Conservation (phyloP, 2,113 vertebrate genomes). For the Zingel zingel region DNA sequence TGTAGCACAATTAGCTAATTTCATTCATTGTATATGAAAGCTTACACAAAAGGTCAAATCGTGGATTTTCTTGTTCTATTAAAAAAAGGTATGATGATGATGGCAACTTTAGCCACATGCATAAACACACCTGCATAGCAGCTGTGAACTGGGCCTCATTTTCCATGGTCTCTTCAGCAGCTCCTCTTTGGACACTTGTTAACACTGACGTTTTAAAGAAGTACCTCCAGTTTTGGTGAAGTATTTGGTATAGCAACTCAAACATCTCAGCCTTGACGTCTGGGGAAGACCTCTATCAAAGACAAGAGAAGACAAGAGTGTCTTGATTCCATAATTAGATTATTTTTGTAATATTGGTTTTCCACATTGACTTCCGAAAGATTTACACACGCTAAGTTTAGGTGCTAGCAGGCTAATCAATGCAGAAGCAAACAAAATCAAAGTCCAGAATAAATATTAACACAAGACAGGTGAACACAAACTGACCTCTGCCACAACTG, state of each 20-base stretch:
- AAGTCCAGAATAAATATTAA: neutral
- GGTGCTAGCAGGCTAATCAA: neutral
- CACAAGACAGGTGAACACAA: neutral
- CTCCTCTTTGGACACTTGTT: slow-evolving; percentile 92
- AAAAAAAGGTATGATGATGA: neutral
- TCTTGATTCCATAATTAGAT: neutral
- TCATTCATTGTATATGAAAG: no score
- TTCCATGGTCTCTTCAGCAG: slow-evolving; percentile 94
- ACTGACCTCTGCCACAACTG: slow-evolving; percentile 96
- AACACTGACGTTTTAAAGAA: slow-evolving; percentile 96
- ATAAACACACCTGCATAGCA: slow-evolving; percentile 93
- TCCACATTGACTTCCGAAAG: no score
- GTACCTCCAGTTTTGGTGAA: slow-evolving; percentile 99
- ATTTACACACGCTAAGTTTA: neutral
- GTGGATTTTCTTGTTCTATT: neutral
- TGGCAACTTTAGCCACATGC: neutral
- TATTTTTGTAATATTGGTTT: neutral
- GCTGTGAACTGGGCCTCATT: slow-evolving; percentile 96
- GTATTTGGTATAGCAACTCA: slow-evolving; percentile 95
- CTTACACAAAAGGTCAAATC: neutral
- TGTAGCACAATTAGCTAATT: neutral
- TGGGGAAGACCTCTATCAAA: slow-evolving; percentile 91
- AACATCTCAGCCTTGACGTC: slow-evolving; percentile 97
- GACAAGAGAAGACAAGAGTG: neutral
- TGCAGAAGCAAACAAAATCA: neutral